Conservation (phyloP, 2,113 vertebrate genomes). For the Nibea albiflora region DNA sequence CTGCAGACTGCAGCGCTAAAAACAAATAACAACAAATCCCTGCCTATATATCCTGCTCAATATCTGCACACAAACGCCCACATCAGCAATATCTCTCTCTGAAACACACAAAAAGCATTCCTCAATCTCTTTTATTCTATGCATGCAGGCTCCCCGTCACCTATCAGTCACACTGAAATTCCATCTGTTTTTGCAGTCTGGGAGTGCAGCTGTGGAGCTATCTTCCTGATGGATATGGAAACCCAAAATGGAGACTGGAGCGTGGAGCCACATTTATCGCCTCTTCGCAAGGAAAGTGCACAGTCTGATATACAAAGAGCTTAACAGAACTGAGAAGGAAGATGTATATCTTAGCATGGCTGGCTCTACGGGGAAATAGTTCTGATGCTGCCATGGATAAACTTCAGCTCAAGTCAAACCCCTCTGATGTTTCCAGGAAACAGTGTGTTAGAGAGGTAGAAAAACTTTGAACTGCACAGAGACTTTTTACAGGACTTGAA, state of each 20-base stretch:
- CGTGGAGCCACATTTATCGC: constrained; percentile 27
- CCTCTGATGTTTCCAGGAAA: neutral
- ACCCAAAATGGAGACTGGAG: constrained; percentile 34
- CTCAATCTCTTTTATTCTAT: constrained; percentile 57
- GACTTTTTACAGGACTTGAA: neutral
- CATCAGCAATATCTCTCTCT: no score
- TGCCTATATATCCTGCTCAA: constrained; percentile 26
- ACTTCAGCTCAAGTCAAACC: neutral
- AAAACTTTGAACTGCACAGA: neutral
- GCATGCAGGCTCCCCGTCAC: constrained; percentile 45
- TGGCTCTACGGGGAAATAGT: constrained; percentile 3
- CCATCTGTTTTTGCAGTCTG: constrained; percentile 73
- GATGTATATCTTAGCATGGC: neutral
- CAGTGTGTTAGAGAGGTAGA: neutral
- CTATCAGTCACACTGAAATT: constrained; percentile 73
- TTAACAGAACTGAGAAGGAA: neutral
- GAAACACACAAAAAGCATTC: constrained; percentile 19
- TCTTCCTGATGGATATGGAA: constrained; percentile 28
- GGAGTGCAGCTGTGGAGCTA: constrained; percentile 49
- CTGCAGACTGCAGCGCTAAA: constrained; percentile 20
- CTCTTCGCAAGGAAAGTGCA: constrained; percentile 26
- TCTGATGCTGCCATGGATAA: neutral
- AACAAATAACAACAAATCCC: constrained; percentile 1
- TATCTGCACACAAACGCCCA: constrained; percentile 20
- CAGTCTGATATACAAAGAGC: constrained; percentile 19